phyloP scores from a whole-genome alignment of 2,888 invertebrate species.

The Diaprepes abbreviatus region DNA sequence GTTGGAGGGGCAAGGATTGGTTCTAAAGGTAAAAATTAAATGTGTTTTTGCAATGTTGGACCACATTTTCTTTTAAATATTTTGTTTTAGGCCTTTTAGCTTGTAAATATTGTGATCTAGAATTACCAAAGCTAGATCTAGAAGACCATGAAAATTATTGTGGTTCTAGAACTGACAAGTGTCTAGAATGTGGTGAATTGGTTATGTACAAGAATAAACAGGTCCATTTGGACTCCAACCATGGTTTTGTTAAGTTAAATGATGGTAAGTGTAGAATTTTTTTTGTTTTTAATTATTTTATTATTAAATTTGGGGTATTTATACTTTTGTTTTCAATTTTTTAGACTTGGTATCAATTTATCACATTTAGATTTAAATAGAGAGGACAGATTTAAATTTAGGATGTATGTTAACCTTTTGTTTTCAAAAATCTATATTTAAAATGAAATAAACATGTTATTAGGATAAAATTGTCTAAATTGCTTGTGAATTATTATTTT shows the following conservation, averaged over 20 bases:
- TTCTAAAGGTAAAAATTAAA: constrained; percentile 30
- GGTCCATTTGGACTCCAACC: constrained; percentile 76
- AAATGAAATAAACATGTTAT: no score
- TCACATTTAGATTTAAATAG: no score
- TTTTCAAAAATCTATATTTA: no score
- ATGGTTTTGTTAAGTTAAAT: constrained; percentile 74
- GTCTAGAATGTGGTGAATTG: constrained; percentile 76
- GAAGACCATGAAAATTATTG: constrained; percentile 78
- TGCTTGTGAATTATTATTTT: no score
- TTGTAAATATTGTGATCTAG: constrained; percentile 78
- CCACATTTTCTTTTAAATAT: background rate
- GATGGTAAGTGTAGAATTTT: constrained; percentile 68
- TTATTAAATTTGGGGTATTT: constrained; percentile 23
- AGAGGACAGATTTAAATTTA: no score
- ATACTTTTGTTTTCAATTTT: no score
- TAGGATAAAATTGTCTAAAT: no score
- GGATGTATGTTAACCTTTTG: no score
- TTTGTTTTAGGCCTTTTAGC: constrained; percentile 66
- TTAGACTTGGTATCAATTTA: no score
- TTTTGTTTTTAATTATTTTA: background rate
- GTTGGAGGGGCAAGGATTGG: constrained; percentile 16
- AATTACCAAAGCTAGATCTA: constrained; percentile 73
- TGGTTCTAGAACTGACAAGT: constrained; percentile 79
- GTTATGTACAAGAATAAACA: constrained; percentile 79
- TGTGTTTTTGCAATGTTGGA: background rate